Conservation (phyloP, 2,797 vertebrate genomes). For the Crossoptilon crossoptilon region DNA sequence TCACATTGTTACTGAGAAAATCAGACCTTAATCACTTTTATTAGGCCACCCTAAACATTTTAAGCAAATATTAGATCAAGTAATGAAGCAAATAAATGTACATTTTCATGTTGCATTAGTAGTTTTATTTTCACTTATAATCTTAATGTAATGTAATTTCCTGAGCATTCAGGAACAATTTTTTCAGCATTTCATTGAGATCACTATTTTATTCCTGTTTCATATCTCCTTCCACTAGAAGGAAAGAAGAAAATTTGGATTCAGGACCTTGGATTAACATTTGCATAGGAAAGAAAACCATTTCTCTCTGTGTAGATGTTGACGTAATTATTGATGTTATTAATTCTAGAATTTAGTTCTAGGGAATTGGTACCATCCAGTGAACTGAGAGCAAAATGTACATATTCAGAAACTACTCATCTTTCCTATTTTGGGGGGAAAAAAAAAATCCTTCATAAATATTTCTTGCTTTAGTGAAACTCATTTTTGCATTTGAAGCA, state of each 20-base stretch:
- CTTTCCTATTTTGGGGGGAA: too few species aligned
- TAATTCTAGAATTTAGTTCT: background rate
- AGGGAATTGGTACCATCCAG: background rate
- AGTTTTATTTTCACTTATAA: background rate
- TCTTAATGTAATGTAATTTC: background rate
- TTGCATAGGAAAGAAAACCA: background rate
- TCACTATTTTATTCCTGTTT: background rate
- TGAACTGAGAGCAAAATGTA: background rate
- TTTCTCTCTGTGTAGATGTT: background rate
- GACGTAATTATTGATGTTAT: background rate
- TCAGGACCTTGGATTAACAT: background rate
- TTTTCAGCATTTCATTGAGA: background rate
- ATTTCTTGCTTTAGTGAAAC: background rate
- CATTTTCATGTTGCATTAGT: background rate
- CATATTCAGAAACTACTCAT: background rate
- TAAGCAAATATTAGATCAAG: background rate
- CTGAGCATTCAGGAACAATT: background rate
- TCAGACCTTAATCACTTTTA: background rate
- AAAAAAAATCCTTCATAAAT: background rate
- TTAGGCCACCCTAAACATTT: background rate
- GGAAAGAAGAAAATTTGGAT: background rate
- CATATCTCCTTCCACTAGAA: background rate
- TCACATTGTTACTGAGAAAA: background rate
- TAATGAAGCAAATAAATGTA: background rate
- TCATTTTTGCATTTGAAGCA: accelerated